Base-by-base conservation (phyloP, 2,888 invertebrate species). In the Pseudoips prasinana region DNA sequence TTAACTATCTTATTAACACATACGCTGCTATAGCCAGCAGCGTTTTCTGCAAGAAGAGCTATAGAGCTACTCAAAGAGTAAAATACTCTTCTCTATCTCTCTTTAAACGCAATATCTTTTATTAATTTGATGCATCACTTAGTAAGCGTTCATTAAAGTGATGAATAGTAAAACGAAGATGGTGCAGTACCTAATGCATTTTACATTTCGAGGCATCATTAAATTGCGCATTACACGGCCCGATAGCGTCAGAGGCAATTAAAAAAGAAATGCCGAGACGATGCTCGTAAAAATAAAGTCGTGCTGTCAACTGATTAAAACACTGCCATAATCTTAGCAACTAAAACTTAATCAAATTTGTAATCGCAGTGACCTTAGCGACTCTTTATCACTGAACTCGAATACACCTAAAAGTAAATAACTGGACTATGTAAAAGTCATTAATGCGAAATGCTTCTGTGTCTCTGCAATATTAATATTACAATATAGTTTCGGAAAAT, bases 191-290 rank as follows among this genome's bases (percentile, higher is more conserved):
- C n/a, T 81, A 83, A 82, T 86, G 83, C 84, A 81, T 81, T 83
- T 83, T 73, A 85, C 82, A 83, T 84, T 83, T 84, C 85, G 76
- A 83, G 82, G 82, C 75, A 79, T 85, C 84, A 82, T 87, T 85
- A 85, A 86, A 84, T 78, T 74, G 76, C 80, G 73, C 77, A 85
- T 82, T 85, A 85, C 78, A 76, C 65, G 73, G 65, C 65, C 64
- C 64, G 67, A 64, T 64, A 62, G 74, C 78, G 77, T 73, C 70
- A 81, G 81, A 64, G 78, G 76, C 82, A 86, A 87, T 87, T 85
- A 85, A 82, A 85, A 84, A 82, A 78, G 70, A 80, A 84, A 81
- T 80, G 83, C 78, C 77, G 84, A 85, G 83, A 78, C 70, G 67
- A 51, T 58, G 65, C 73, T 84, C 84, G 78, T 84, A 84, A 85